Evolutionary conservation across 1,140 invertebrate genomes (phyloP), one percentile per base, ranked within the genome.

Genomic region (Ceratosolen fusciceps): DNA sequence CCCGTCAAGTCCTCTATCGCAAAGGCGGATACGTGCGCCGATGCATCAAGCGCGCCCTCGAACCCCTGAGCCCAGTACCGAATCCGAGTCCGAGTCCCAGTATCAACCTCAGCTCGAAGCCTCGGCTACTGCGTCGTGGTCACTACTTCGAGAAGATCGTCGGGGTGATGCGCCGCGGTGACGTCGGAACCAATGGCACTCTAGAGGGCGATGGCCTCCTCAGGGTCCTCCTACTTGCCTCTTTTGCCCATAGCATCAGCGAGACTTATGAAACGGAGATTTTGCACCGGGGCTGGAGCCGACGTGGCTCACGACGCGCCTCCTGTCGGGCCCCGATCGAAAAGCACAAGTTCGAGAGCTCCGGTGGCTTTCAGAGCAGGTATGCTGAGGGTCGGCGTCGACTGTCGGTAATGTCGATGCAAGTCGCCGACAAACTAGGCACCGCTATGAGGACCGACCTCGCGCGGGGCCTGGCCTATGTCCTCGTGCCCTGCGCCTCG

Each of bases 401-500:
- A 71, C 78, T 86, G 9, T 88, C 88, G 1, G 85, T 88, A 37
- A 84, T 88, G 26, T 84, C 85, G 0, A 86, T 85, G 19, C 78
- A 86, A 34, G 79, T 89, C 1, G 86, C 83, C 73, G 83, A 87
- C 52, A 84, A 83, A 58, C 26, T 88, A 0, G 86, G 84, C 10
- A 83, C 84, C 71, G 81, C 62, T 21, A 87, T 88, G 37, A 81
- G 83, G 16, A 79, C 85, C n/a, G 85, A 88, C 78, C 86, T 89
- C 19, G 86, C 86, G 8, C 83, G 83, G 76, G 47, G 88, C 14
- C 78, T 87, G 5, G 85, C 85, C n/a, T 89, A 87, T 65, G 84
- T 84, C 34, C 81, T 87, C 58, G 83, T 89, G 0, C 88, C 88
- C 1, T 85, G 88, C 71, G 82, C 88, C 31, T 88, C 89, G 12